These are phyloP conservation scores for Aplidium turbinatum DNA, from an alignment of 23 tunicate genomes.

Conservation along the genomic window DNA sequence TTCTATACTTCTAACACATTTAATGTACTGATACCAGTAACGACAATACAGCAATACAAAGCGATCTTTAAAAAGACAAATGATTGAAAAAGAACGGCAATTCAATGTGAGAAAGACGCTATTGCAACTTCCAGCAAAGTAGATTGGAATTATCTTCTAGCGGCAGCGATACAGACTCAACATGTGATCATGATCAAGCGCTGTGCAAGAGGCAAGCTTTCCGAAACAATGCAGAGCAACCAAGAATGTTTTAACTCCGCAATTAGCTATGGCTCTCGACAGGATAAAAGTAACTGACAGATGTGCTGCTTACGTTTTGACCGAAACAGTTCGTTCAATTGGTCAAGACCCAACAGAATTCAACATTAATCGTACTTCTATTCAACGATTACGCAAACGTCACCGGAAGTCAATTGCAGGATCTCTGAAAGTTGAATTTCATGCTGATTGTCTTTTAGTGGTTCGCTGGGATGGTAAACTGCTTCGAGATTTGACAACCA, in stretches of 20 bases:
- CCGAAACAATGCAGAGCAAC: slow-evolving; percentile 2
- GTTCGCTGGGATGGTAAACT: slow-evolving; percentile 7
- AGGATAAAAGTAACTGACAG: slow-evolving; percentile 13
- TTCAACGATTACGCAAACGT: slow-evolving; percentile 17
- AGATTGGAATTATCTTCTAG: slow-evolving; percentile 18
- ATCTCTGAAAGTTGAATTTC: slow-evolving; percentile 4
- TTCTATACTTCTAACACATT: no score
- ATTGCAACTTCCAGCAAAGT: slow-evolving; percentile 1
- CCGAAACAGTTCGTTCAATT: slow-evolving; percentile 16
- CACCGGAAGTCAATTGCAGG: slow-evolving; percentile 5
- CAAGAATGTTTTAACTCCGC: slow-evolving; percentile 23
- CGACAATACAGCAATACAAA: no score
- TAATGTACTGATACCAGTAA: no score
- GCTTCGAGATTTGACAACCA: slow-evolving; percentile 27
- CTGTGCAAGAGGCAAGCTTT: not conserved
- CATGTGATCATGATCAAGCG: slow-evolving; percentile 8
- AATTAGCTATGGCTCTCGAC: slow-evolving; percentile 31
- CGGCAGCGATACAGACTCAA: slow-evolving; percentile 13
- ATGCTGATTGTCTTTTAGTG: slow-evolving; percentile 9
- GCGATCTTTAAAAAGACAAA: no score
- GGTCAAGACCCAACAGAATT: slow-evolving; percentile 25
- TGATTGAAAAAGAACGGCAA: no score
- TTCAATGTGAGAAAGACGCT: slow-evolving; percentile 18
- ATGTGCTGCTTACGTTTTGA: slow-evolving; percentile 20
- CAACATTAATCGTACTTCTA: slow-evolving; percentile 21